These are phyloP conservation scores for Acanthococcus lagerstroemiae DNA, from an alignment of 2,888 invertebrate genomes.

Conservation along the genomic window DNA sequence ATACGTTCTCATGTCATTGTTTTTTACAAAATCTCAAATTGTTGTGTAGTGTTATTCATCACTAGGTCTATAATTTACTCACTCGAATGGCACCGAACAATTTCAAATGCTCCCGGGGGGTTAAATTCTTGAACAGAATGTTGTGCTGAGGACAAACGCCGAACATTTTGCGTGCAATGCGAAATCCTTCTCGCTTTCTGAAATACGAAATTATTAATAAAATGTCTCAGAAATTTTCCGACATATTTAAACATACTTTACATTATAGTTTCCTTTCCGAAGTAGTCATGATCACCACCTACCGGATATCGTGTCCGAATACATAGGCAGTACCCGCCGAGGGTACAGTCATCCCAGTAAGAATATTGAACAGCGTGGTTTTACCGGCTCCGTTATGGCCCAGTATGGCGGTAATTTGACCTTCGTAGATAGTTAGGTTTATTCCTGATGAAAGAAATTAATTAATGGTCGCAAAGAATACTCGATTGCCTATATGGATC, in stretches of 20 bases:
- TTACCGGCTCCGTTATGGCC: constrained; percentile 84
- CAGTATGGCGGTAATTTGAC: constrained; percentile 73
- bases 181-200: constrained; percentile 29
- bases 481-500: no score
- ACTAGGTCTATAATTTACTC: constrained; percentile 36
- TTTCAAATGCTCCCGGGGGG: constrained; percentile 66
- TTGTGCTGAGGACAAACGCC: constrained; percentile 83
- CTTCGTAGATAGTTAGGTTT: constrained; percentile 72
- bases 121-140: constrained; percentile 66
- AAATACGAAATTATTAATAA: not conserved
- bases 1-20: no score
- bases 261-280: not conserved
- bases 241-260: no score
- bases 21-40: no score
- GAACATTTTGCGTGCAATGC: constrained; percentile 50
- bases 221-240: no score
- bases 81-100: constrained; percentile 76
- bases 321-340: constrained; percentile 63
- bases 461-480: no score
- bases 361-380: constrained; percentile 72
- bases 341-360: constrained; percentile 69
- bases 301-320: constrained; percentile 64
- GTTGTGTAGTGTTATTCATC: not conserved
- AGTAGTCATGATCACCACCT: constrained; percentile 32
- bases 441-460: constrained; percentile 44